A percentile compares a stretch with the other conserved stretches of the same genome.
These are phyloP conservation scores for Dione juno DNA, from an alignment of 2,888 invertebrate genomes.

Conservation along the genomic window DNA sequence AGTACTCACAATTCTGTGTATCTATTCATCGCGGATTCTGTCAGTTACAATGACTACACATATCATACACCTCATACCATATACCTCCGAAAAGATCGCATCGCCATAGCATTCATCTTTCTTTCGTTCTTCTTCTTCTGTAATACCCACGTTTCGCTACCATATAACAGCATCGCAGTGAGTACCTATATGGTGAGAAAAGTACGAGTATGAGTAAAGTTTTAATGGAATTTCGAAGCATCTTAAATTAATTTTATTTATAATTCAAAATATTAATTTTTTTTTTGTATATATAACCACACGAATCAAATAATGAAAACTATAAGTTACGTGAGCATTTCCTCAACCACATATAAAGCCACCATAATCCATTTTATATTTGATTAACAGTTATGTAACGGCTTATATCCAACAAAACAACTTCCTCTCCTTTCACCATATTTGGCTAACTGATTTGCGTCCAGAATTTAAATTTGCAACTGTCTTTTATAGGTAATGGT, in stretches of 20 bases:
- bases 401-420: conserved; percentile 47
- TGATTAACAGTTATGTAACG: conserved; percentile 57
- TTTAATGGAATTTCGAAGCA: neutral
- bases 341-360: conserved; percentile 35
- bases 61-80: no score
- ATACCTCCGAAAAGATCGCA: no score
- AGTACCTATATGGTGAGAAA: no score
- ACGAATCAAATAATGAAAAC: conserved; percentile 1
- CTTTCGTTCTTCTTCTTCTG: no score
- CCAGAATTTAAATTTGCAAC: conserved; percentile 55
- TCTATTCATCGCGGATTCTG: no score
- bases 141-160: no score
- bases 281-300: neutral
- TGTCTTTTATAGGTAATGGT: conserved; percentile 47
- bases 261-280: neutral
- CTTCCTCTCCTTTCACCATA: conserved; percentile 56
- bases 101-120: no score
- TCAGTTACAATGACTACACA: no score
- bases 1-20: no score
- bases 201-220: no score
- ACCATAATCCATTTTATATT: conserved; percentile 43
- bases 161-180: no score
- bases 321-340: conserved; percentile 24
- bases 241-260: neutral
- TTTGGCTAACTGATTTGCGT: conserved; percentile 51